These are phyloP conservation scores for Gymnorhina tibicen DNA, from an alignment of 2,113 vertebrate species.

Conservation along the genomic window DNA sequence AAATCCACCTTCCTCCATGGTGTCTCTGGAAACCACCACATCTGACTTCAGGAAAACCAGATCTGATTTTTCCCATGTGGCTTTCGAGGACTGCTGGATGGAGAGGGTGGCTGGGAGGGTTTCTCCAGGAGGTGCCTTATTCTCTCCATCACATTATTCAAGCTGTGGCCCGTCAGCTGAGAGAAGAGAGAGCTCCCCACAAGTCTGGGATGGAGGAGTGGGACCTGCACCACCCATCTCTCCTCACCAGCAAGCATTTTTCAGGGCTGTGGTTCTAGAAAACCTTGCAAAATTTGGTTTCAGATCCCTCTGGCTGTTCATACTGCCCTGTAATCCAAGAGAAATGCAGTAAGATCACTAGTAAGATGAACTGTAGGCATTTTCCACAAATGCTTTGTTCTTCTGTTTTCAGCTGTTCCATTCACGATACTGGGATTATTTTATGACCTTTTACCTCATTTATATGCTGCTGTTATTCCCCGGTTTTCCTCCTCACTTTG, in stretches of 20 bases:
- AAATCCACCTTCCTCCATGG: not conserved
- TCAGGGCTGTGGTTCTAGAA: not conserved
- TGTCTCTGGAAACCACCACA: not conserved
- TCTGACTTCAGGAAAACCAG: not conserved
- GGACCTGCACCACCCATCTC: not conserved
- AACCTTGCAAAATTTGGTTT: not conserved
- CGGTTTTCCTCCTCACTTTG: slow-evolving; percentile 83
- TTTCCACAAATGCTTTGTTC: not conserved
- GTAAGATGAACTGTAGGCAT: accelerated
- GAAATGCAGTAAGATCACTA: not conserved
- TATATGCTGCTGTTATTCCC: slow-evolving; percentile 31
- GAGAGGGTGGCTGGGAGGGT: not conserved
- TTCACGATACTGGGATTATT: accelerated
- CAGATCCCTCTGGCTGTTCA: not conserved
- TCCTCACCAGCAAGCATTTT: not conserved
- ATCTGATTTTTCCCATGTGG: not conserved
- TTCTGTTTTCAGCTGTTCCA: not conserved
- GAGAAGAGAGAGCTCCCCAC: not conserved
- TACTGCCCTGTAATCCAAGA: not conserved
- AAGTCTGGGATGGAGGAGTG: not conserved
- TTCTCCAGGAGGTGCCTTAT: not conserved
- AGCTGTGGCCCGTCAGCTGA: accelerated
- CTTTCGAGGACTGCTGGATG: not conserved
- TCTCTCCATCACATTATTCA: accelerated
- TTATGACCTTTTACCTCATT: not conserved